These are phyloP conservation scores for Gerris lacustris DNA, from an alignment of 2,888 invertebrate genomes.

Conservation along the genomic window DNA sequence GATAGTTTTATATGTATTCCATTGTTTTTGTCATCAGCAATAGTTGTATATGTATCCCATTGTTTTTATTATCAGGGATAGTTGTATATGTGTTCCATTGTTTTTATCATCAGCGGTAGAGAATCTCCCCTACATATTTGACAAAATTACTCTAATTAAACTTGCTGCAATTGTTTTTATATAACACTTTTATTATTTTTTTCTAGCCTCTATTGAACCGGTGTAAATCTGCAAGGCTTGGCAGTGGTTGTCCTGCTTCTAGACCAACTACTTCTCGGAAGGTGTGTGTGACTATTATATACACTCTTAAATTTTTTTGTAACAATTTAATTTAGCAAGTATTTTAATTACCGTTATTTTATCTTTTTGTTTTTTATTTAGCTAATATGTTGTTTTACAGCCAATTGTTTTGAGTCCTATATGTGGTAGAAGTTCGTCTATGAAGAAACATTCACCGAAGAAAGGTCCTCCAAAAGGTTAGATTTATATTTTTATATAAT, in stretches of 20 bases:
- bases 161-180: too few species aligned
- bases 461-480: not conserved
- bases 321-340: not conserved
- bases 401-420: not conserved
- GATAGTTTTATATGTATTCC: too few species aligned
- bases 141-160: not conserved
- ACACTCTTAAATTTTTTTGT: too few species aligned
- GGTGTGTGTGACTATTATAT: not conserved
- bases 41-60: too few species aligned
- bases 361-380: not conserved
- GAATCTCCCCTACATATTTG: too few species aligned
- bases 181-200: not conserved
- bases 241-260: not conserved
- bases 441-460: not conserved
- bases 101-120: too few species aligned
- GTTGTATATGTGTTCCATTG: too few species aligned
- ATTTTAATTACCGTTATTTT: not conserved
- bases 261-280: not conserved
- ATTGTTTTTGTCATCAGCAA: too few species aligned
- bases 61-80: too few species aligned
- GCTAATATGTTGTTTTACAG: not conserved
- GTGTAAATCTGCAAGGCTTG: not conserved
- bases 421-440: not conserved
- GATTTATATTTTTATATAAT: too few species aligned
- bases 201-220: not conserved